Evolutionary conservation across 2,113 vertebrate species (phyloP).

Genomic region (Pseudopodoces humilis): DNA sequence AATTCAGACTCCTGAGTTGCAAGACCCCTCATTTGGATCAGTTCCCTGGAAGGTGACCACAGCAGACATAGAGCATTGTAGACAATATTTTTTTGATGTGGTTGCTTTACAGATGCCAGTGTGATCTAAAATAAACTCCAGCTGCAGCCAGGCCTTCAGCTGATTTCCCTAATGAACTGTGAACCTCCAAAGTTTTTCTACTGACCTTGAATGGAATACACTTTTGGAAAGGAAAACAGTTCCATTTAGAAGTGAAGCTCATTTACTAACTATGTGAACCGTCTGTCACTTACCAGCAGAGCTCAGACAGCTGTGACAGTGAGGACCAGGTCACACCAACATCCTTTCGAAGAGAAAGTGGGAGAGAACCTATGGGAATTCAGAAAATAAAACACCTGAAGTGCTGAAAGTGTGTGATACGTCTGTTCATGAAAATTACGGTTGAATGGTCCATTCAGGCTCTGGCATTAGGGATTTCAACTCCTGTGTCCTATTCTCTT

Average conservation of each 20-base stretch:
- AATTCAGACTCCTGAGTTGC: background rate
- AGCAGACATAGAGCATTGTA: constrained; percentile 22
- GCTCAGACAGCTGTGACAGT: constrained; percentile 13
- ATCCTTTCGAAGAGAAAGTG: background rate
- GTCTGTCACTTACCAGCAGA: constrained; percentile 48
- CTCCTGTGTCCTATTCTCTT: background rate
- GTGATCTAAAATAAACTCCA: constrained; percentile 67
- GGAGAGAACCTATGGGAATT: background rate
- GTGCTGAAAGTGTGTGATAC: background rate
- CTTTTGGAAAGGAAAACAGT: constrained; percentile 36
- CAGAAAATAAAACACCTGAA: constrained; percentile 23
- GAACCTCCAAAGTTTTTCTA: constrained; percentile 65
- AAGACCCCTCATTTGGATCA: background rate
- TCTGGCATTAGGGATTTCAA: background rate
- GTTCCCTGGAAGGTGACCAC: constrained; percentile 51
- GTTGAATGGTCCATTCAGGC: background rate
- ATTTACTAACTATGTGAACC: constrained; percentile 40
- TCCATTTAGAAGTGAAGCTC: constrained; percentile 35
- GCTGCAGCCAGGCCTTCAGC: constrained; percentile 51
- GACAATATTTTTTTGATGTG: constrained; percentile 32
- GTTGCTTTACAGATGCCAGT: constrained; percentile 46
- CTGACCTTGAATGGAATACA: constrained; percentile 62
- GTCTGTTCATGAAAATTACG: background rate
- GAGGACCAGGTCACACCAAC: background rate
- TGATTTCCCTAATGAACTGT: constrained; percentile 74